Evolutionary conservation across 2,888 invertebrate genomes (phyloP), one percentile per base, ranked within the genome.

Genomic region (Agriopis aurantiaria): DNA sequence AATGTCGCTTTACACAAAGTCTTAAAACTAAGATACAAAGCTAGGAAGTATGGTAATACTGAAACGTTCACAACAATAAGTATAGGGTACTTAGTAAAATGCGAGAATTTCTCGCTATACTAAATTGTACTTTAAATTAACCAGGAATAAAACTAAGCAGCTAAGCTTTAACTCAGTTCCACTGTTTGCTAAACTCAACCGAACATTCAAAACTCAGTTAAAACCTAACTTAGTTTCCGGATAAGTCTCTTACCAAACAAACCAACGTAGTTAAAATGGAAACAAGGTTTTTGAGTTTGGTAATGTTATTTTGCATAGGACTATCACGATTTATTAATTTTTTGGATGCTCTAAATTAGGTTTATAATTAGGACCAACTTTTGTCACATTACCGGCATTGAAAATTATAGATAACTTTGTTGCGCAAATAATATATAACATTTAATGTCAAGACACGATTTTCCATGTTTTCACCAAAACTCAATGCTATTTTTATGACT

Each of bases 181-280:
- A 23, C 41, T 58, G 49, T 65, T 57, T 65, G 45, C n/a, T 43
- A 14, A 56, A 58, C 58, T 52, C 43, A 43, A 57, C 49, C 48
- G 41, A 56, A 49, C 51, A 23, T 52, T 53, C 33, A 33, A 33
- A 33, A 33, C 33, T 33, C 11, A 45, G 52, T 53, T 53, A 46
- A 64, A 65, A 58, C 65, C 58, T 52, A 45, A 58, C 49, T 52
- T 14, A 10, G 23, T 65, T 33, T 33, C 17, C 8, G n/a, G n/a
- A 51, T 61, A 65, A 57, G 49, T 55, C 45, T 63, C 45, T 56
- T 49, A 49, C 12, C 41, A 56, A 64, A 56, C 49, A 56, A 49
- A 41, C 49, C 49, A 17, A 51, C 7, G 40, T 12, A 10, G 43
- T 43, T 60, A 1, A 59, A 60, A 60, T 41, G n/a, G 49, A 40